phyloP scores from a whole-genome alignment of 2,888 invertebrate species.

The Entomobrya proxima region DNA sequence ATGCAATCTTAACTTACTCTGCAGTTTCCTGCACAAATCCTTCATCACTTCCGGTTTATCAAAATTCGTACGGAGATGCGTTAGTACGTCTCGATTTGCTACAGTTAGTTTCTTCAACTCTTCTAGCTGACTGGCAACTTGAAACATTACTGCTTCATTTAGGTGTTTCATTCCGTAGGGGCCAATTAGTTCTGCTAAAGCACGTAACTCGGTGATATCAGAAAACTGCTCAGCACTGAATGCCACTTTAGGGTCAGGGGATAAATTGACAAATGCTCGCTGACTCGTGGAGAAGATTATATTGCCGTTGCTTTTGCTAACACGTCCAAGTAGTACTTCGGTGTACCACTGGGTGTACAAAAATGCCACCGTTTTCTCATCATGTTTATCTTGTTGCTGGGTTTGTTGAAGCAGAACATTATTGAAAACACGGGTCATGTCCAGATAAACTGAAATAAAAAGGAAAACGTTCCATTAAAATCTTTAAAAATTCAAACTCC shows the following conservation, averaged over 20 bases:
- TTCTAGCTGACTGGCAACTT: conserved; percentile 97
- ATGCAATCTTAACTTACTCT: conserved; percentile 78
- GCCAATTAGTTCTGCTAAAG: conserved; percentile 96
- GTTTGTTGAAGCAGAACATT: conserved; percentile 98
- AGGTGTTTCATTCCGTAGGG: conserved; percentile 99
- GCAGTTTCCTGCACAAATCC: conserved; percentile 92
- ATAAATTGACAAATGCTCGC: conserved; percentile 95
- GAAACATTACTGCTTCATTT: conserved; percentile 98
- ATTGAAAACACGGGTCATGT: conserved; percentile 98
- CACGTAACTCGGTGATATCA: conserved; percentile 94
- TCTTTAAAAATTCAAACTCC: neutral
- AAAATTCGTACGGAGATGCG: conserved; percentile 94
- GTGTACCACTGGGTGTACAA: conserved; percentile 91
- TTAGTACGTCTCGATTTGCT: conserved; percentile 93
- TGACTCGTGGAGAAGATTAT: conserved; percentile 98
- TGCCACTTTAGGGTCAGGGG: conserved; percentile 92
- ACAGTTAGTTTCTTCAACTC: conserved; percentile 91
- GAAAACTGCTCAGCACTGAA: conserved; percentile 99
- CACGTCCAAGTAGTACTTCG: conserved; percentile 88
- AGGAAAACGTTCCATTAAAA: conserved; percentile 8
- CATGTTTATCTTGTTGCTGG: conserved; percentile 94
- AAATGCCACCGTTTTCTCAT: conserved; percentile 97
- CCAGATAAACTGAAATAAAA: conserved; percentile 90
- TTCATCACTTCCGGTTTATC: conserved; percentile 99
- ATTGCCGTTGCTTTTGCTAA: conserved; percentile 95